These are phyloP conservation scores for Synanceia verrucosa DNA, from an alignment of 2,797 vertebrate genomes.

Conservation along the genomic window DNA sequence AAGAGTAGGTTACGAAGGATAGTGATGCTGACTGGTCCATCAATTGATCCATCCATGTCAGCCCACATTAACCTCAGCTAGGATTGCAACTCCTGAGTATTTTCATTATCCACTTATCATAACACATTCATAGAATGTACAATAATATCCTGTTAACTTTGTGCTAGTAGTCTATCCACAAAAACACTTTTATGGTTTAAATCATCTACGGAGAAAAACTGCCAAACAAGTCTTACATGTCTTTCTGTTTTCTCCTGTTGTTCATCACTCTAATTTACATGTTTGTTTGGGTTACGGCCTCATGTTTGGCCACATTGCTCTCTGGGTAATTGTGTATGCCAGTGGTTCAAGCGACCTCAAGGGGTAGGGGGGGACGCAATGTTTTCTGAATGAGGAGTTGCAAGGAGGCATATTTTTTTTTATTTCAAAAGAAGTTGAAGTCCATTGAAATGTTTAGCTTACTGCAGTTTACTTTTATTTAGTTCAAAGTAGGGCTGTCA, in stretches of 20 bases:
- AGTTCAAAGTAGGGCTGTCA: no score
- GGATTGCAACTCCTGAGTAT: neutral
- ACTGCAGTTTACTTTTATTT: no score
- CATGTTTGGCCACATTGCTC: neutral
- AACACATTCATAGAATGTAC: neutral
- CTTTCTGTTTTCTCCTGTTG: neutral
- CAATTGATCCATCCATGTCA: neutral
- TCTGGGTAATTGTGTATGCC: neutral
- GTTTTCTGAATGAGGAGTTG: no score
- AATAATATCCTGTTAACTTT: neutral
- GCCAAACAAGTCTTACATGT: neutral
- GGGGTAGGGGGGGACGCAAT: no score
- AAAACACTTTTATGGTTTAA: neutral
- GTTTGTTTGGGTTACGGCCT: neutral
- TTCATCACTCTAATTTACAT: neutral
- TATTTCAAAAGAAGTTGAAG: no score
- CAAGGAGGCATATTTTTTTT: no score
- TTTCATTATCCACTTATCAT: neutral
- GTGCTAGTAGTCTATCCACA: neutral
- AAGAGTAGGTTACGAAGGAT: neutral
- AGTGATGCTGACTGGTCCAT: neutral
- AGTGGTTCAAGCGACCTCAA: no score
- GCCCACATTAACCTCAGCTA: neutral
- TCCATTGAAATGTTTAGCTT: no score
- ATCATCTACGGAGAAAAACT: neutral